Conservation (phyloP, 2,113 vertebrate species). For the Megaleporinus macrocephalus region DNA sequence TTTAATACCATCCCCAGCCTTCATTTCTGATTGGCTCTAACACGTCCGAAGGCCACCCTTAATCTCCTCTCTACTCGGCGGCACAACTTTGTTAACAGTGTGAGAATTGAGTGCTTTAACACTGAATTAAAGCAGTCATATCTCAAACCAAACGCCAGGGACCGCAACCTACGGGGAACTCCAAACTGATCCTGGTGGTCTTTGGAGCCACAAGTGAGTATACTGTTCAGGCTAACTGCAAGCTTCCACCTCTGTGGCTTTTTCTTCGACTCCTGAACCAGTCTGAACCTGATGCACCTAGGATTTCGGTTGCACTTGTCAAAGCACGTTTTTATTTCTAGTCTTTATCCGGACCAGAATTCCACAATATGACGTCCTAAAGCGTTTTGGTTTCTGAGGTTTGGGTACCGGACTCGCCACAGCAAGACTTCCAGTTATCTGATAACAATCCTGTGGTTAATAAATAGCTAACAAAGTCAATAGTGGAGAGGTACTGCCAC, state of each 20-base stretch:
- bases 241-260: not conserved
- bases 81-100: constrained; percentile 19
- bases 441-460: constrained; percentile 68
- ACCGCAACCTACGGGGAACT: not conserved
- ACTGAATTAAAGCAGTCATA: constrained; percentile 4
- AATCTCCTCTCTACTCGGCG: not conserved
- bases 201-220: not conserved
- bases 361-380: constrained; percentile 23
- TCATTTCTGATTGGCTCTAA: constrained; percentile 42
- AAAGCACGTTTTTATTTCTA: constrained; percentile 3
- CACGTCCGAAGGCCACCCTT: constrained; percentile 24
- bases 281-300: constrained; percentile 12
- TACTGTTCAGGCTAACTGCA: not conserved
- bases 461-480: constrained; percentile 62
- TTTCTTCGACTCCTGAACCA: not conserved
- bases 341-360: constrained; percentile 18
- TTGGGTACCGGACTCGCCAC: constrained; percentile 63
- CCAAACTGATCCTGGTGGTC: not conserved
- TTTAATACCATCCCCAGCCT: constrained; percentile 37
- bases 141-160: not conserved
- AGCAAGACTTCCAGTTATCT: constrained; percentile 62
- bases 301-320: not conserved
- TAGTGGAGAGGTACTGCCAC: constrained; percentile 44
- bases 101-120: constrained; percentile 1
- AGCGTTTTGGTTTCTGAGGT: constrained; percentile 48